Conservation (phyloP, 2,113 vertebrate genomes). For the Girardinichthys multiradiatus region DNA sequence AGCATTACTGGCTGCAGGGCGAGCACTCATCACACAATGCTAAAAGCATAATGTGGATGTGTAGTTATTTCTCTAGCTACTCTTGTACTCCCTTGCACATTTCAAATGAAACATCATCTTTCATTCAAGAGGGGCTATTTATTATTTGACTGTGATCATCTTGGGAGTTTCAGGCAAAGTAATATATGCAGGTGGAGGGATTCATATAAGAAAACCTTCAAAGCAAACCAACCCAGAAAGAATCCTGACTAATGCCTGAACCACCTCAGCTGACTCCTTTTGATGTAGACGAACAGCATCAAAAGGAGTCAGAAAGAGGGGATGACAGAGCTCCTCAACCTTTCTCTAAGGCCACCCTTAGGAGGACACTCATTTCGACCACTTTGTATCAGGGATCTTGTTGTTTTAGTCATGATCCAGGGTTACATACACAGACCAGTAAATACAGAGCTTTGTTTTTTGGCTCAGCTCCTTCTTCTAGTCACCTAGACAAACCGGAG, state of each 20-base stretch:
- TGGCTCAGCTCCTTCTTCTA: neutral
- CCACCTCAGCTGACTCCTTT: neutral
- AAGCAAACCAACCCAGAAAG: neutral
- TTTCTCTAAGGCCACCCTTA: too few species aligned
- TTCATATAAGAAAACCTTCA: neutral
- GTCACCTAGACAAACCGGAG: too few species aligned
- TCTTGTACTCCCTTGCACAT: slow-evolving; percentile 23
- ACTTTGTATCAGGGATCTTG: neutral
- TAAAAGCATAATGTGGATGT: slow-evolving; percentile 28
- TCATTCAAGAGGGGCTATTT: neutral
- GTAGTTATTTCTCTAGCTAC: slow-evolving; percentile 26
- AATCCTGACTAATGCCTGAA: neutral
- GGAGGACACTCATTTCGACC: too few species aligned
- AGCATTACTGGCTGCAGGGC: slow-evolving; percentile 47
- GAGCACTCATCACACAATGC: slow-evolving; percentile 19
- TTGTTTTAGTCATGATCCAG: neutral
- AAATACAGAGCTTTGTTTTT: neutral
- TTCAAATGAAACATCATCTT: slow-evolving; percentile 12
- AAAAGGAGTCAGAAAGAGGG: neutral
- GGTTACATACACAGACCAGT: neutral
- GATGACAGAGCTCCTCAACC: neutral
- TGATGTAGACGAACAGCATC: too few species aligned
- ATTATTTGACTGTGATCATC: neutral
- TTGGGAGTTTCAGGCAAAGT: neutral
- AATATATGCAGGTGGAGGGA: neutral